Conservation (phyloP, 2,888 invertebrate genomes). For the Rotaria socialis region DNA sequence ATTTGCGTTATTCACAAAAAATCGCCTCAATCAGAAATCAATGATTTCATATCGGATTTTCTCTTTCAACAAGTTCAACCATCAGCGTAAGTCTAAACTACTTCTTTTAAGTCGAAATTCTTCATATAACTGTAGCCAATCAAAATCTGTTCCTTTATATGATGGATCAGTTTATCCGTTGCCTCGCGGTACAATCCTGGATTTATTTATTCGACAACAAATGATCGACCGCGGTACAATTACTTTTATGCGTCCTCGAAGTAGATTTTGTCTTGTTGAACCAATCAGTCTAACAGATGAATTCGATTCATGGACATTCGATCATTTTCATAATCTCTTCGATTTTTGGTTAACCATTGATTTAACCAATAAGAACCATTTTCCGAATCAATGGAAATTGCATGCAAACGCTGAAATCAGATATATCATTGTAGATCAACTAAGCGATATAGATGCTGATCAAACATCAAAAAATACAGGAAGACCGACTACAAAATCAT, state of each 20-base stretch:
- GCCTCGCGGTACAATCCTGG: background rate
- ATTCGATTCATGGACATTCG: background rate
- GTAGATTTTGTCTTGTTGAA: background rate
- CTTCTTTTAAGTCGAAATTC: too few species aligned
- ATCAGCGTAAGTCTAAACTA: background rate
- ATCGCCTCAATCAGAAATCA: too few species aligned
- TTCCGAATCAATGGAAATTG: background rate
- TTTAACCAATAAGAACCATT: background rate
- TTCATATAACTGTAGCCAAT: too few species aligned
- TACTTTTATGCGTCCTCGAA: background rate
- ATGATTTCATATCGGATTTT: too few species aligned
- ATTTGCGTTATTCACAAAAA: too few species aligned
- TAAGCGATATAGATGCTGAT: background rate
- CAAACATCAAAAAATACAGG: background rate
- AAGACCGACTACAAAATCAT: background rate
- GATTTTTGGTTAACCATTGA: slow-evolving; percentile 1
- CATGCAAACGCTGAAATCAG: background rate
- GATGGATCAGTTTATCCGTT: background rate
- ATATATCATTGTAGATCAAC: background rate
- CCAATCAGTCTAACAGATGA: background rate
- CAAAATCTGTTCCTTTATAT: background rate
- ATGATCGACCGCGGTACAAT: background rate
- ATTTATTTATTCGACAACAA: slow-evolving; percentile 12
- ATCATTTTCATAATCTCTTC: background rate
- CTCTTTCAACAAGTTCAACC: background rate